Conservation (phyloP, 1,140 invertebrate species). For the Orchesella cincta region DNA sequence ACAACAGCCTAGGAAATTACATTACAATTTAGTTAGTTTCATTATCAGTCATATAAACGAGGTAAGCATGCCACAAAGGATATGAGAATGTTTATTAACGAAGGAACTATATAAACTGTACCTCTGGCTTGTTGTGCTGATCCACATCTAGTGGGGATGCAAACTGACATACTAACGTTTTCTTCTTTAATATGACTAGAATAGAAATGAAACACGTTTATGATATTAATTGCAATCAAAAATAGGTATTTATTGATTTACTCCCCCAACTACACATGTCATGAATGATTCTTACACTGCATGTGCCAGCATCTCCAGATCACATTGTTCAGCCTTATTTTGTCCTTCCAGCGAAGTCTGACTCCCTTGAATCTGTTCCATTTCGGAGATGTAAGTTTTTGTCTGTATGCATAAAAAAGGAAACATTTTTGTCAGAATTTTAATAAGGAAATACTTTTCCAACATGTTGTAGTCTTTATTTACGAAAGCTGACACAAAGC, state of each 20-base stretch:
- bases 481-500: not conserved
- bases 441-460: not conserved
- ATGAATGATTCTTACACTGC: slow-evolving; percentile 80
- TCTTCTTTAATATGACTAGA: slow-evolving; percentile 87
- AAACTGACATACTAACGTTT: slow-evolving; percentile 90
- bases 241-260: not conserved
- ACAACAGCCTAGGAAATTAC: slow-evolving; percentile 79
- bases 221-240: not conserved
- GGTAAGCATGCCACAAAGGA: not conserved
- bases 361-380: slow-evolving; percentile 99
- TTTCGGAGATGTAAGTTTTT: slow-evolving; percentile 97
- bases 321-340: slow-evolving; percentile 98
- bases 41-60: not conserved
- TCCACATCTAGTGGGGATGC: slow-evolving; percentile 91
- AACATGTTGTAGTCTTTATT: not conserved
- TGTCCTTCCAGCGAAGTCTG: slow-evolving; percentile 94
- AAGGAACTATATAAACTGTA: slow-evolving; percentile 58
- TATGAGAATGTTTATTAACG: slow-evolving; percentile 31
- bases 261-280: not conserved
- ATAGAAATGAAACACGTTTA: not conserved
- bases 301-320: slow-evolving; percentile 99
- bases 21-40: not conserved
- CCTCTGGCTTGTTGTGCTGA: slow-evolving; percentile 93
- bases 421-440: not conserved
- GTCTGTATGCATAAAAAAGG: slow-evolving; percentile 67